Base-by-base conservation (phyloP, 2,113 vertebrate genomes). In the Aix galericulata region DNA sequence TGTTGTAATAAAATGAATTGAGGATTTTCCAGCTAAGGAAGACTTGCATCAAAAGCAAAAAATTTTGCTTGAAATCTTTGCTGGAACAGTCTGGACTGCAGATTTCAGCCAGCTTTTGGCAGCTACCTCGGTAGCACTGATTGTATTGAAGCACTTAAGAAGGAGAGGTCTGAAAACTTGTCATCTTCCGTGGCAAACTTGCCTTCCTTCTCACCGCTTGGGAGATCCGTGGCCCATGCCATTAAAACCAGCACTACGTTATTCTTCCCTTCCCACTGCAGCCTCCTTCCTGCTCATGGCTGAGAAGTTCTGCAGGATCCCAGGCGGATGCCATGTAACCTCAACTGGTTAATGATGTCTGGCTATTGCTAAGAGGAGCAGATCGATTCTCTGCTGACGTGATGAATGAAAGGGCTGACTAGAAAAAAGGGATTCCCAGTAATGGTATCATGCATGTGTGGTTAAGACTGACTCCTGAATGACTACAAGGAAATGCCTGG, bases 401-500 rank as follows among this genome's bases (percentile, higher is more conserved):
- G 22, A 38, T 48, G 17, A 50, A 31, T 82, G 58, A 83, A 73
- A 40, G 34, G 53, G 32, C 21, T 18, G 31, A 4, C 25, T 76
- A 67, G 34, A 56, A 73, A 46, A 72, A 12, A 69, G 14, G 9
- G 5, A 55, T 76, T 79, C 36, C 20, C 17, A 48, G 11, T 26
- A 48, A 21, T 8, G 42, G 14, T 27, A 6, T 80, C 27, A 13
- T 59, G 3, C 31, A 6, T 48, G 8, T 62, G 46, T 84, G 22
- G 22, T 77, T 60, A 40, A 69, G 32, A 48, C 29, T 53, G 50
- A 56, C 17, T 83, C 13, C 7, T 0, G 4, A 27, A n/a, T 29
- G 27, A 55, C 4, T 34, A 27, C 58, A 53, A 68, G 52, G 67
- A 55, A 64, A 7, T 58, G 17, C 0, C 0, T 12, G 6, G 32